A percentile compares a stretch with the other conserved stretches of the same genome.
Evolutionary conservation across 2,888 invertebrate species (phyloP).

Genomic region (Anarsia innoxiella): DNA sequence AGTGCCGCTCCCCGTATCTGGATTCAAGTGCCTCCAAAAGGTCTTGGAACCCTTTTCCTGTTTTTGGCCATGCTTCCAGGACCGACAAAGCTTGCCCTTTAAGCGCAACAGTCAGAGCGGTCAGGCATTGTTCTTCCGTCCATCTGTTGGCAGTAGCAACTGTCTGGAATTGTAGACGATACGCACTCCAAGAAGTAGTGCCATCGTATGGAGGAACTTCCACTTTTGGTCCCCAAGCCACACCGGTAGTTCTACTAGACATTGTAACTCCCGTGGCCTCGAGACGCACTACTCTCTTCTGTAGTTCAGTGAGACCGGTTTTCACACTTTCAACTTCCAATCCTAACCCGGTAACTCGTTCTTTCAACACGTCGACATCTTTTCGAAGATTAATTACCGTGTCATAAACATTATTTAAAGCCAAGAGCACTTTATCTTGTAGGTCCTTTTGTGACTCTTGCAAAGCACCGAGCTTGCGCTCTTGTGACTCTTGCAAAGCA

Average conservation of each 20-base stretch:
- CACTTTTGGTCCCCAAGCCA: neutral
- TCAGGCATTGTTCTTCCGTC: neutral
- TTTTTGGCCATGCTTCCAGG: neutral
- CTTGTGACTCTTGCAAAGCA: too few relatives aligned
- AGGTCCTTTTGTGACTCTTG: too few relatives aligned
- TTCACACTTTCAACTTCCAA: neutral
- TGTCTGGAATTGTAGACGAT: neutral
- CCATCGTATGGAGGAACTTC: neutral
- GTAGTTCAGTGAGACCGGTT: neutral
- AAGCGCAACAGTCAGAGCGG: neutral
- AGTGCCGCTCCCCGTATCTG: slow-evolving; percentile 8
- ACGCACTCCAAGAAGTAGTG: neutral
- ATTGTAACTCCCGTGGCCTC: neutral
- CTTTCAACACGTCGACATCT: neutral
- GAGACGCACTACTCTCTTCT: neutral
- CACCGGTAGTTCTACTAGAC: neutral
- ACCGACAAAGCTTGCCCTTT: neutral
- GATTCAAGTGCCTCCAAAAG: slow-evolving; percentile 7
- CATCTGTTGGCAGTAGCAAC: neutral
- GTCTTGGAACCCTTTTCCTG: neutral
- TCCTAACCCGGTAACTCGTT: neutral
- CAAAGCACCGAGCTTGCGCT: too few relatives aligned
- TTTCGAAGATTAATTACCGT: too few relatives aligned
- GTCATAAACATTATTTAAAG: too few relatives aligned
- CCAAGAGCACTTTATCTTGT: too few relatives aligned